These are phyloP conservation scores for Pogonocichla stellata DNA, from an alignment of 2,113 vertebrate genomes.

Conservation along the genomic window DNA sequence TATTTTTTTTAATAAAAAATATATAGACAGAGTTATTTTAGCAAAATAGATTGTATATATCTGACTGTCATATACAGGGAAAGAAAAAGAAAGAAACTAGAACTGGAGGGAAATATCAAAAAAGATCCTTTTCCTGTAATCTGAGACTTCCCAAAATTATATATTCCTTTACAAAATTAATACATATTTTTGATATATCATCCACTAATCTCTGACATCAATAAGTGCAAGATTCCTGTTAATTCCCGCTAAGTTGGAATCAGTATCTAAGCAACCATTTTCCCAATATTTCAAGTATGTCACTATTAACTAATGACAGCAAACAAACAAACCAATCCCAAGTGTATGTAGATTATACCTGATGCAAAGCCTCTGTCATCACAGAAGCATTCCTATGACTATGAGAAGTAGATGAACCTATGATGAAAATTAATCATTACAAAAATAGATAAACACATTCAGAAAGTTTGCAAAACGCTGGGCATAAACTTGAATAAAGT, in stretches of 20 bases:
- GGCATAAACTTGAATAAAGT: neutral
- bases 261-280: neutral
- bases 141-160: neutral
- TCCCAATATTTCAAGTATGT: neutral
- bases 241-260: neutral
- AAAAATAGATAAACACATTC: neutral
- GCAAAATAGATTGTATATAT: neutral
- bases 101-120: neutral
- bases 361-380: neutral
- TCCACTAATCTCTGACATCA: neutral
- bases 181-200: neutral
- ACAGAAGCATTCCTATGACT: neutral
- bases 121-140: neutral
- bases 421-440: neutral
- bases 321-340: neutral
- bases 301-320: neutral
- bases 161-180: neutral
- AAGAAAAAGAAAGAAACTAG: neutral
- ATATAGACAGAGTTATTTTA: neutral
- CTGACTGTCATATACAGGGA: neutral
- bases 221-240: neutral
- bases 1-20: neutral
- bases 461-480: neutral
- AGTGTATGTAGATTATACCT: neutral
- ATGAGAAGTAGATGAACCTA: neutral